These are phyloP conservation scores for Megaleporinus macrocephalus DNA, from an alignment of 2,113 vertebrate genomes.

Conservation along the genomic window DNA sequence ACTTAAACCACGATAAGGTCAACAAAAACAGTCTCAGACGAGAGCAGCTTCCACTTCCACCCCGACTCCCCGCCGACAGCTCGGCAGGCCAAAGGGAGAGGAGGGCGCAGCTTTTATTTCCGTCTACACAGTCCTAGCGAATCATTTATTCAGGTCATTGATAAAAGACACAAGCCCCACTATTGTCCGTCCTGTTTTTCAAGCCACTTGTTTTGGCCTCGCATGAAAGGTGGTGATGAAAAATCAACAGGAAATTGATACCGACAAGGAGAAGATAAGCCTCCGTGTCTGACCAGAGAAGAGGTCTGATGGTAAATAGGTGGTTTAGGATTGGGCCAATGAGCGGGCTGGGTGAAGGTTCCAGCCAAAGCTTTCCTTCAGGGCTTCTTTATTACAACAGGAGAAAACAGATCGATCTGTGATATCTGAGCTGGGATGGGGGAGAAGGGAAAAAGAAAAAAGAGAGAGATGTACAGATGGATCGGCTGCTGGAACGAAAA, in stretches of 20 bases:
- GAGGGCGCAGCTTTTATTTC: constrained; percentile 32
- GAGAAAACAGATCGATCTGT: constrained; percentile 20
- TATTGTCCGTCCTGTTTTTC: constrained; percentile 44
- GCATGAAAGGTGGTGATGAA: constrained; percentile 53
- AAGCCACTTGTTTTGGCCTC: constrained; percentile 4
- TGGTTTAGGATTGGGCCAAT: constrained; percentile 48
- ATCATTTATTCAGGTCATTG: constrained; percentile 54
- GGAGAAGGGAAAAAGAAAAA: neutral
- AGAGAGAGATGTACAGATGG: neutral
- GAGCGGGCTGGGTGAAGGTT: constrained; percentile 25
- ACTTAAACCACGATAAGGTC: neutral
- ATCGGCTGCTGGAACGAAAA: no score
- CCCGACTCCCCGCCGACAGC: constrained; percentile 3
- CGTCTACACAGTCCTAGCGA: constrained; percentile 49
- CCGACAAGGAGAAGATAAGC: constrained; percentile 55
- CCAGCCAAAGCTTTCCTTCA: constrained; percentile 44
- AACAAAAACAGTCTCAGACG: constrained; percentile 33
- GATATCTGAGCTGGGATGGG: neutral
- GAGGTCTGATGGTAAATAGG: constrained; percentile 47
- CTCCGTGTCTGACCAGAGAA: constrained; percentile 28
- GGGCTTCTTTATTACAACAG: constrained; percentile 23
- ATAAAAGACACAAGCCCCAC: constrained; percentile 51
- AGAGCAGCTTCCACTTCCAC: constrained; percentile 6
- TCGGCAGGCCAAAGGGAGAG: neutral
- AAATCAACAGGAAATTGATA: constrained; percentile 60